Evolutionary conservation across 2,797 vertebrate species (phyloP).

Genomic region (Columba guinea): DNA sequence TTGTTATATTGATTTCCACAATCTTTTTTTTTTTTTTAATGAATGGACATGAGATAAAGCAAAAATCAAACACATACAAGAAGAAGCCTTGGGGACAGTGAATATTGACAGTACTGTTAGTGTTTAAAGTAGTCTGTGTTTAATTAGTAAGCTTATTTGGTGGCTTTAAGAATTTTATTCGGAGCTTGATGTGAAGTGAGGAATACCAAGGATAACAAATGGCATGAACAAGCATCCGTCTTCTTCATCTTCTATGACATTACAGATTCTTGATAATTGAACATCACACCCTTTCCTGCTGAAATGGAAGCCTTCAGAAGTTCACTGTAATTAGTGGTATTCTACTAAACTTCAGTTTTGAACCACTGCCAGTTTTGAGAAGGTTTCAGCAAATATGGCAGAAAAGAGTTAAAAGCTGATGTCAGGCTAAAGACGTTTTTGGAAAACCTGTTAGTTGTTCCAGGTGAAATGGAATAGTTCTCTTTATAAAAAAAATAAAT

Average conservation of each 20-base stretch:
- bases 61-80: background rate
- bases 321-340: background rate
- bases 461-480: background rate
- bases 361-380: background rate
- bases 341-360: background rate
- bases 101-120: accelerated
- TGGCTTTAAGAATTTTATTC: background rate
- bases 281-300: background rate
- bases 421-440: background rate
- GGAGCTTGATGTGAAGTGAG: background rate
- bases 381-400: background rate
- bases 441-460: background rate
- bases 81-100: background rate
- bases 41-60: background rate
- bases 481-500: background rate
- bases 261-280: background rate
- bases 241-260: background rate
- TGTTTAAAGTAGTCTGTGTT: background rate
- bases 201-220: background rate
- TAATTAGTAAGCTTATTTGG: background rate
- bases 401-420: background rate
- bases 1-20: background rate
- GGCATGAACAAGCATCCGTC: background rate
- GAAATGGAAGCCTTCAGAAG: background rate
- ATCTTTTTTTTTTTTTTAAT: background rate